Percentiles rank a stretch among this genome's conserved stretches.
These are phyloP conservation scores for Epiblema foenella DNA, from an alignment of 2,888 invertebrate species.

Conservation along the genomic window DNA sequence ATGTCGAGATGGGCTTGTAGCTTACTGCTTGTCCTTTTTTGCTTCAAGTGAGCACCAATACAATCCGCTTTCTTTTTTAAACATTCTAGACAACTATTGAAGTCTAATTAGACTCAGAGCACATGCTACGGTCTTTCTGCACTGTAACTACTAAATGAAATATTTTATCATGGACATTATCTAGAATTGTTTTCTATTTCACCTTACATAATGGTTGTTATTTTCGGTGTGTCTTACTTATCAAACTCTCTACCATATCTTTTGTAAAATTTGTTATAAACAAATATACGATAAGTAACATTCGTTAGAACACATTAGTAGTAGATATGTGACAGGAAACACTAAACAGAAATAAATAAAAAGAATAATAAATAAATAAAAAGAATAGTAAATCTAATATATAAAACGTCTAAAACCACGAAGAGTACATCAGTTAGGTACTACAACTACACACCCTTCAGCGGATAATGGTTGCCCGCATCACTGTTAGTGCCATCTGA, in stretches of 20 bases:
- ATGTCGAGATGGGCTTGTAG: conserved; percentile 22
- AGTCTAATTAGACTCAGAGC: not conserved
- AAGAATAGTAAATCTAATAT: too few relatives aligned
- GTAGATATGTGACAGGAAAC: not conserved
- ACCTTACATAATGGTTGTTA: conserved; percentile 29
- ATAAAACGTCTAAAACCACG: too few relatives aligned
- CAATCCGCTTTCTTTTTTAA: conserved; percentile 1
- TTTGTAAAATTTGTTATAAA: conserved; percentile 7
- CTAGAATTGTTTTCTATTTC: conserved; percentile 17
- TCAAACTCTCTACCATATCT: conserved; percentile 16
- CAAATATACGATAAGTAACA: not conserved
- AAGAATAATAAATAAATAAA: too few relatives aligned
- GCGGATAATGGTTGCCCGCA: not conserved
- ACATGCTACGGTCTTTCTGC: not conserved
- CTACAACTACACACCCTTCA: not conserved
- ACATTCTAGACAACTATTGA: not conserved
- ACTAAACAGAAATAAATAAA: not conserved
- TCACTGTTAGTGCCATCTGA: not conserved
- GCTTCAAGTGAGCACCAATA: not conserved
- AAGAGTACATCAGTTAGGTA: not conserved
- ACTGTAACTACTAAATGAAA: not conserved
- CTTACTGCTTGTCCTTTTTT: not conserved
- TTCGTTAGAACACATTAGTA: not conserved
- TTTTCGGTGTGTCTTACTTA: conserved; percentile 24
- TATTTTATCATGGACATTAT: not conserved